Percentiles rank a stretch among this genome's conserved stretches.
These are phyloP conservation scores for Sylvia atricapilla DNA, from an alignment of 2,113 vertebrate genomes.

Conservation along the genomic window DNA sequence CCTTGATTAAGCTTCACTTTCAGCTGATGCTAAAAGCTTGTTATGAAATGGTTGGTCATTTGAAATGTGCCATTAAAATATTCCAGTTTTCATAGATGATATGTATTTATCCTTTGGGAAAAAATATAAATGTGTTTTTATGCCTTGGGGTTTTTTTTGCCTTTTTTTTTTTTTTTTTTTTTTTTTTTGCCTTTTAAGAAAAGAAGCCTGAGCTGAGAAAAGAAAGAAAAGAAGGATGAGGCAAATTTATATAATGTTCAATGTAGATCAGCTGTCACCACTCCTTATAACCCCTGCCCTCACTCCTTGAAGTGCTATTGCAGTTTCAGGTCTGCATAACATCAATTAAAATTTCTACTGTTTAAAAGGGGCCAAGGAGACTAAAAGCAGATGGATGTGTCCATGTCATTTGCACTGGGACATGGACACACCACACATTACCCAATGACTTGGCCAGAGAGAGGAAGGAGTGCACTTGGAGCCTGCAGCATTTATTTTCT, in stretches of 20 bases:
- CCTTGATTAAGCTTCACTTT: neutral
- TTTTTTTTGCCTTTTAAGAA: neutral
- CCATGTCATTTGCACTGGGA: neutral
- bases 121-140: neutral
- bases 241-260: neutral
- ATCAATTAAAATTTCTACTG: neutral
- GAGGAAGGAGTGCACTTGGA: neutral
- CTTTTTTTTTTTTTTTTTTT: too few relatives aligned
- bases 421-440: accelerated
- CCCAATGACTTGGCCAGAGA: neutral
- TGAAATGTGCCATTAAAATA: slow-evolving; percentile 32
- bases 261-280: neutral
- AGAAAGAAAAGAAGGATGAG: neutral
- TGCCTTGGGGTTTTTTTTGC: too few relatives aligned
- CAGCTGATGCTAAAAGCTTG: neutral
- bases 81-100: neutral
- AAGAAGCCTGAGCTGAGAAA: neutral
- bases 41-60: neutral
- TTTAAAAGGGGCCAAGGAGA: neutral
- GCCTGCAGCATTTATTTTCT: neutral
- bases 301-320: neutral
- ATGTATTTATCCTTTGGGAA: neutral
- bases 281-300: neutral
- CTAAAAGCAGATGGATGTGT: neutral
- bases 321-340: neutral